Conservation (phyloP, 2,113 vertebrate genomes). For the Oreocharis arfaki region DNA sequence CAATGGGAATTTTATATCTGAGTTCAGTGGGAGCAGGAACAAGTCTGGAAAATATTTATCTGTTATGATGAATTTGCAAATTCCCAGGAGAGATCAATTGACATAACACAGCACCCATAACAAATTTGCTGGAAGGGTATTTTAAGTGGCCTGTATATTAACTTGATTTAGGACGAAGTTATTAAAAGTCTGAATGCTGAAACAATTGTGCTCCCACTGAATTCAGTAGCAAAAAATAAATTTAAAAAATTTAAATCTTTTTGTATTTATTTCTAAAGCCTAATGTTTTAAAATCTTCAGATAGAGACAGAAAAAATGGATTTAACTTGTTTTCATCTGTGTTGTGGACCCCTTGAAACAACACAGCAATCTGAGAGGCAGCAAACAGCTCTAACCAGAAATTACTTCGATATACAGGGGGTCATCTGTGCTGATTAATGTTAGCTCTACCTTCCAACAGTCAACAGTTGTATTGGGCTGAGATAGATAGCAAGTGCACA, state of each 20-base stretch:
- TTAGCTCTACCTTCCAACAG: background rate
- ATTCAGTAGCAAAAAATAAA: background rate
- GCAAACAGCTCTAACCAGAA: background rate
- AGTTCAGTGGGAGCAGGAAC: background rate
- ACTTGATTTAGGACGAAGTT: background rate
- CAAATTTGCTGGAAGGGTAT: slow-evolving; percentile 24
- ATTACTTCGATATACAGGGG: background rate
- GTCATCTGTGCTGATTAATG: background rate
- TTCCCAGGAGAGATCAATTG: background rate
- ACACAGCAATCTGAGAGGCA: background rate
- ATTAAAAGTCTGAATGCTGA: background rate
- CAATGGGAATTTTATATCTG: background rate
- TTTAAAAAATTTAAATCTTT: background rate
- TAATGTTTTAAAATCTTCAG: background rate
- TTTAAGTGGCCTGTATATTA: background rate
- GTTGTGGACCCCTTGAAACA: background rate
- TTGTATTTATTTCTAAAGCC: background rate
- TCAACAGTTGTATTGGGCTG: background rate
- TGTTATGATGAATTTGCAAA: background rate
- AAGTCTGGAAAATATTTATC: slow-evolving; percentile 9
- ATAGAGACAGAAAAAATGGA: background rate
- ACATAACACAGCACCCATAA: background rate
- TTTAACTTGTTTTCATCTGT: background rate
- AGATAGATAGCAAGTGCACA: background rate
- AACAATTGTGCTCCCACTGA: background rate